A percentile compares a stretch with the other conserved stretches of the same genome.
Conservation (phyloP, 2,888 invertebrate species). For the Tachina grossa region DNA sequence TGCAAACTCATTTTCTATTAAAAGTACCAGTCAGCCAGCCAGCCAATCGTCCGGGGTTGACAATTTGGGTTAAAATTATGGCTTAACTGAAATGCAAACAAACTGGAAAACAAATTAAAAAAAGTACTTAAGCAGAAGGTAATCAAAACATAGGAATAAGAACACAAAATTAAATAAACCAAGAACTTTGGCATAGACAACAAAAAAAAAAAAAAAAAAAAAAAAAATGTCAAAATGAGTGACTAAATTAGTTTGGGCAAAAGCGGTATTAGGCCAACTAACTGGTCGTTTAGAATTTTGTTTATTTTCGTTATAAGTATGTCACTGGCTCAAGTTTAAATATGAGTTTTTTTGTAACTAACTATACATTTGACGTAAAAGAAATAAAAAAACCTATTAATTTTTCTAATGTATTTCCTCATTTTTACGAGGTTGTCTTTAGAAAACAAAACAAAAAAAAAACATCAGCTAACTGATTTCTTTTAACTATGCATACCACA, state of each 20-base stretch:
- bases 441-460: not conserved
- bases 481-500: too few relatives aligned
- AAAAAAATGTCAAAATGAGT: slow-evolving; percentile 4
- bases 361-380: not conserved
- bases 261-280: slow-evolving; percentile 23
- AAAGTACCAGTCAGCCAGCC: slow-evolving; percentile 17
- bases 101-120: slow-evolving; percentile 30
- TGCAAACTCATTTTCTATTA: slow-evolving; percentile 52
- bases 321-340: slow-evolving; percentile 69
- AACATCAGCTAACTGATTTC: too few relatives aligned
- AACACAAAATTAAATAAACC: slow-evolving; percentile 7
- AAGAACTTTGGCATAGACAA: slow-evolving; percentile 10
- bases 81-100: slow-evolving; percentile 53
- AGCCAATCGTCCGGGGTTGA: slow-evolving; percentile 43
- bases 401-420: not conserved
- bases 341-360: slow-evolving; percentile 4
- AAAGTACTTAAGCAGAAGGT: slow-evolving; percentile 34
- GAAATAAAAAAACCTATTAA: not conserved
- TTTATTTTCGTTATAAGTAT: slow-evolving; percentile 43
- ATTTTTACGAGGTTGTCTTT: not conserved
- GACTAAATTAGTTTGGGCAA: slow-evolving; percentile 19
- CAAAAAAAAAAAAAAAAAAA: too few relatives aligned
- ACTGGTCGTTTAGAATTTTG: slow-evolving; percentile 27
- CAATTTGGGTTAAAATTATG: slow-evolving; percentile 67
- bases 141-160: slow-evolving; percentile 10